These are phyloP conservation scores for Zosterops pallidus DNA, from an alignment of 2,113 vertebrate species.

Conservation along the genomic window DNA sequence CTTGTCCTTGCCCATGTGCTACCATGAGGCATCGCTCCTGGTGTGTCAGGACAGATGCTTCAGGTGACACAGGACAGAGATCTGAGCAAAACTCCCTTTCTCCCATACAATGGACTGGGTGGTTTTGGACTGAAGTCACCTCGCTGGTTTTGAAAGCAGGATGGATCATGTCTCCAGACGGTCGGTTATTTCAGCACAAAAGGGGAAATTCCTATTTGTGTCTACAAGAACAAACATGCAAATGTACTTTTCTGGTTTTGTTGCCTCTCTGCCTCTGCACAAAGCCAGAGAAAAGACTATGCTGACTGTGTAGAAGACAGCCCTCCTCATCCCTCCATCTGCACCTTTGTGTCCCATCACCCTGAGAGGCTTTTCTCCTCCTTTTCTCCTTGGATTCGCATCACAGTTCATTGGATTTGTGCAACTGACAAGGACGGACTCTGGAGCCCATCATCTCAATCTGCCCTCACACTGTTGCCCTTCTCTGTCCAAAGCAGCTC, in stretches of 20 bases:
- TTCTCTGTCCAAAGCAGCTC: background rate
- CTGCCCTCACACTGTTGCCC: background rate
- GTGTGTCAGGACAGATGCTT: background rate
- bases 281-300: background rate
- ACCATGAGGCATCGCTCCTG: background rate
- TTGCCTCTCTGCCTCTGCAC: background rate
- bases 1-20: background rate
- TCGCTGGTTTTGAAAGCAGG: background rate
- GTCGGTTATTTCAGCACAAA: fast-evolving
- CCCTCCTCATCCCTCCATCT: fast-evolving
- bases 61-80: background rate
- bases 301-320: background rate
- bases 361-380: background rate
- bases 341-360: background rate
- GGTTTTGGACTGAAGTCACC: background rate
- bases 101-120: background rate
- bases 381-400: background rate
- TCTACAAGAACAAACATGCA: background rate
- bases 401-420: background rate
- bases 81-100: background rate
- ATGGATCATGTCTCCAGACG: background rate
- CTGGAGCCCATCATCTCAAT: background rate
- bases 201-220: background rate
- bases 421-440: background rate
- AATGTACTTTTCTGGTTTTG: background rate